phyloP scores from a whole-genome alignment of 2,113 vertebrate genomes.

The Rattus norvegicus region GRCr8 NC_086039.1:69047001-69047500 shows the following conservation, averaged over 20 bases:
- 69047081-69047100: background rate
- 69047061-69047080: too few species aligned
- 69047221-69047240: background rate
- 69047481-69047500: too few species aligned
- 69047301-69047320: background rate
- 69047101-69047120: background rate
- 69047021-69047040: background rate
- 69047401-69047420: too few species aligned
- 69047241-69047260: background rate
- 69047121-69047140: background rate
- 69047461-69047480: too few species aligned
- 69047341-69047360: background rate
- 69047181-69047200: background rate
- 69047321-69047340: background rate
- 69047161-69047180: background rate
- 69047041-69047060: too few species aligned
- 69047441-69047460: too few species aligned
- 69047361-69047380: background rate
- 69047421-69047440: too few species aligned
- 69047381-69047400: too few species aligned
- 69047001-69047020: background rate
- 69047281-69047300: background rate
- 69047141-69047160: background rate
- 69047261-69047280: background rate
- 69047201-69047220: too few species aligned